These are phyloP conservation scores for Acrocephalus arundinaceus DNA, from an alignment of 2,113 vertebrate species.

Conservation along the genomic window DNA sequence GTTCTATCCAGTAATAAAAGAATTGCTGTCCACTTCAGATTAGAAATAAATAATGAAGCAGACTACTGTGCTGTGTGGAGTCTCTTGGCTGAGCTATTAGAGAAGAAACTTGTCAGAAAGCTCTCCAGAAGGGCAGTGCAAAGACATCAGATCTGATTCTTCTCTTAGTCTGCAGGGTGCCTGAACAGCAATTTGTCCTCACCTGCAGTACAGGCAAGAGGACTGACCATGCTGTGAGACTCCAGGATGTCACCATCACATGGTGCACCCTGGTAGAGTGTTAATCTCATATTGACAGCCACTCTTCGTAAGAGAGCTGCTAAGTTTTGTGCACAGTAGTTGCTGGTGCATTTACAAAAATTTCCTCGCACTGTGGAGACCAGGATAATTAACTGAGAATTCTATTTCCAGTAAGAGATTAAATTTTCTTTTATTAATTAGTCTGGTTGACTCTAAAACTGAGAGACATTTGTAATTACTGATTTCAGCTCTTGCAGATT, in stretches of 20 bases:
- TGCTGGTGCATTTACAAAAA: background rate
- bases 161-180: background rate
- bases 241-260: background rate
- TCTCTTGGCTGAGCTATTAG: background rate
- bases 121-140: background rate
- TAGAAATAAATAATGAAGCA: slow-evolving; percentile 11
- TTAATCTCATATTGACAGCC: background rate
- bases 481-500: background rate
- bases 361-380: accelerated
- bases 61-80: background rate
- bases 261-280: background rate
- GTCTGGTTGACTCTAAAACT: background rate
- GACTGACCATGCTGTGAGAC: background rate
- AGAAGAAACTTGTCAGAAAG: background rate
- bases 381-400: background rate
- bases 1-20: background rate
- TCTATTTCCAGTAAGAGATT: background rate
- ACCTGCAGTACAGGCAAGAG: background rate
- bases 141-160: background rate
- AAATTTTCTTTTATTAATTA: background rate
- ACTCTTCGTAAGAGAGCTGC: background rate
- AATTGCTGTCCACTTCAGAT: background rate
- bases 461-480: background rate
- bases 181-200: background rate
- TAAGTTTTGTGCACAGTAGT: background rate